Evolutionary conservation across 37 sponge, comb jelly and placozoan genomes (phyloP).

Genomic region (Corticium candelabrum): DNA sequence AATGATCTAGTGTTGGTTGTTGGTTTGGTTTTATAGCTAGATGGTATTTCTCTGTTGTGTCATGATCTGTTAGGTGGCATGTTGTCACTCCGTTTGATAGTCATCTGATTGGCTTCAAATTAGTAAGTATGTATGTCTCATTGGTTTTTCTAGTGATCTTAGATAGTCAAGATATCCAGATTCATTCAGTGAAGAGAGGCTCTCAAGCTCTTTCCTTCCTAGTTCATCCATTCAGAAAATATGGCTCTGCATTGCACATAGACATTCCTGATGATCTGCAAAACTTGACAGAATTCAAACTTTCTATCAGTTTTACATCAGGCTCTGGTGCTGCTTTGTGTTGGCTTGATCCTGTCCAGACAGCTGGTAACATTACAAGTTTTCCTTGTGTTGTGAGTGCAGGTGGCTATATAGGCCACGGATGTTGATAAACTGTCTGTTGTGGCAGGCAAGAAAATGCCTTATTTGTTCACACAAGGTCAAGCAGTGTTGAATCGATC

Average conservation of each 20-base stretch:
- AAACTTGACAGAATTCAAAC: neutral
- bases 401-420: no score
- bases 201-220: neutral
- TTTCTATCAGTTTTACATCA: neutral
- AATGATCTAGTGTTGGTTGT: no score
- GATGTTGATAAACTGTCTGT: no score
- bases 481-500: constrained; percentile 12
- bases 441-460: constrained; percentile 51
- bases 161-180: neutral
- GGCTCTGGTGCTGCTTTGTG: neutral
- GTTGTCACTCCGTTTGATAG: no score
- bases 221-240: neutral
- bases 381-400: no score
- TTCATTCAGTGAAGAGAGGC: neutral
- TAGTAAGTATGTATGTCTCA: no score
- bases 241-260: neutral
- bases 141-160: neutral
- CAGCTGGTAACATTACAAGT: no score
- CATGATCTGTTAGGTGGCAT: no score
- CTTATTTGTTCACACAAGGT: constrained; percentile 84
- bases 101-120: no score
- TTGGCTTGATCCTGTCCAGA: neutral
- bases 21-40: no score
- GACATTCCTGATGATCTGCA: neutral
- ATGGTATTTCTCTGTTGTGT: no score